Evolutionary conservation across 64 coral and sea anemone species (phyloP).

Genomic region (Trachythela sp.): DNA sequence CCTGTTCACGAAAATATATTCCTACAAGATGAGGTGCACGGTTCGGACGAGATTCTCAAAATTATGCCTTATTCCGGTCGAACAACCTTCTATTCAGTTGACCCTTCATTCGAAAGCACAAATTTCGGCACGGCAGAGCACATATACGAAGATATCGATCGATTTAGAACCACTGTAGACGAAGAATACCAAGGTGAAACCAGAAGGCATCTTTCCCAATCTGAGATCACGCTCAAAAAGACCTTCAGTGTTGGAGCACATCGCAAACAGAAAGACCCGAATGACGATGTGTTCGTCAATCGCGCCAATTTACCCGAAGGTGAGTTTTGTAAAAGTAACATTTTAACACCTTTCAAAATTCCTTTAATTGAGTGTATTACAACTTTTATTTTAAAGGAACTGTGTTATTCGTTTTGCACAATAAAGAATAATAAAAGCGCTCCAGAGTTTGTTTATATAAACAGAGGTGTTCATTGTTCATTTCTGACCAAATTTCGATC

Average conservation of each 20-base stretch:
- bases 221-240: background rate
- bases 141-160: slow-evolving; percentile 9
- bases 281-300: background rate
- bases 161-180: background rate
- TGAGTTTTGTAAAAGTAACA: too few species aligned
- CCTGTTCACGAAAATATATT: background rate
- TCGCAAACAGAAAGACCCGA: background rate
- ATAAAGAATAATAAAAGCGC: too few species aligned
- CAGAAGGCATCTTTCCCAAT: background rate
- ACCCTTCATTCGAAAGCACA: background rate
- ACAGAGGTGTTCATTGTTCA: too few species aligned
- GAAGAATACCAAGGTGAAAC: background rate
- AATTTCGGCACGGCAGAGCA: background rate
- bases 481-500: too few species aligned
- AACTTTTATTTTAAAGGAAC: too few species aligned
- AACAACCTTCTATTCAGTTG: background rate
- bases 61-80: background rate
- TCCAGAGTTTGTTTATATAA: too few species aligned
- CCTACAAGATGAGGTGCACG: background rate
- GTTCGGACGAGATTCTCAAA: background rate
- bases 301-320: background rate
- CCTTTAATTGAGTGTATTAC: background rate
- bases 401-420: too few species aligned
- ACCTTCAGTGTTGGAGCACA: background rate
- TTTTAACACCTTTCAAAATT: background rate